Evolutionary conservation across 2,888 invertebrate genomes (phyloP), one percentile per base, ranked within the genome.

Genomic region (Mamestra brassicae): DNA sequence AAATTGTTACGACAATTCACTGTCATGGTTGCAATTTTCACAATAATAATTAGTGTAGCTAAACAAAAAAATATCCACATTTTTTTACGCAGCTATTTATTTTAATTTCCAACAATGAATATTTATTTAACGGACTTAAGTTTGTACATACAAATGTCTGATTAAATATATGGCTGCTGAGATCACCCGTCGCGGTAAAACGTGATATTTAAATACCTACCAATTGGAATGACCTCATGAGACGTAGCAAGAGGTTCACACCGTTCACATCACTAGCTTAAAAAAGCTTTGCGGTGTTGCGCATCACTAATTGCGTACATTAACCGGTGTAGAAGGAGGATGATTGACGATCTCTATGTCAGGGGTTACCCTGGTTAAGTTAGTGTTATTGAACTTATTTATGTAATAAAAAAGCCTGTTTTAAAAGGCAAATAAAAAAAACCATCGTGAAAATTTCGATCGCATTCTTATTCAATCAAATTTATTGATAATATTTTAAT

Each of bases 11-110:
- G 68, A 76, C 78, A 82, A 65, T 89, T 87, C 89, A 89, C 76
- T 88, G 88, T 81, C 89, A 89, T 67, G 89, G 89, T 74, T 86
- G 78, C 55, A 74, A 74, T 83, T 83, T 87, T 73, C 42, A 26
- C 10, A 38, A n/a, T 45, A 38, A n/a, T 45, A 38, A 58, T 11
- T 52, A 52, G 10, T 38, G 1, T 57, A 47, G 47, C 47, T 47
- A 3, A 11, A 47, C 11, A 57, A 36, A 47, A 67, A 68, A 54
- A 61, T 73, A 78, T 69, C 63, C 15, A 60, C 65, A 54, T 58
- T 61, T 83, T 65, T 65, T 13, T 45, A 17, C 45, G 17, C 13
- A 54, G n/a, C 3, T 42, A 47, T 61, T 71, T 61, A 57, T 61
- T 68, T 71, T 57, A 50, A 71, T 74, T 70, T 67, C 55, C 26